Percentiles rank a stretch among this genome's conserved stretches.
Evolutionary conservation across 2,113 vertebrate species (phyloP).

Genomic region (Lamprologus ornatipinnis): DNA sequence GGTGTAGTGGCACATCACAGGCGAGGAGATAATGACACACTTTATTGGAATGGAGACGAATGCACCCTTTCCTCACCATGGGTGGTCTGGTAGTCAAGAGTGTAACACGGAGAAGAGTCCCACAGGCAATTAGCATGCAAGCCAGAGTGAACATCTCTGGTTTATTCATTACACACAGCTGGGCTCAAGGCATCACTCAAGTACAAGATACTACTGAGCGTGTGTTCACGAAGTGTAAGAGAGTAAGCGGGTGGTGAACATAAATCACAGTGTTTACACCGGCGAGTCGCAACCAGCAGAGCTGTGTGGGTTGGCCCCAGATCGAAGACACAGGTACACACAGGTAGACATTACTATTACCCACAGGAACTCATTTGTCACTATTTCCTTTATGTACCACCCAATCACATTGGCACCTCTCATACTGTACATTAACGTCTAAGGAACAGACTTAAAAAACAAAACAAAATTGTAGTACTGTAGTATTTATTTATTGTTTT

Average conservation of each 20-base stretch:
- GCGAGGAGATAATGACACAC: slow-evolving; percentile 60
- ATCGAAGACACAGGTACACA: neutral
- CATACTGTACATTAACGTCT: fast-evolving
- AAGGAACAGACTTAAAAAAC: neutral
- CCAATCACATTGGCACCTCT: neutral
- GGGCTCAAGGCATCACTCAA: slow-evolving; percentile 45
- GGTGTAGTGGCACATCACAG: slow-evolving; percentile 45
- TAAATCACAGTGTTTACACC: neutral
- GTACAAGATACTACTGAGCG: neutral
- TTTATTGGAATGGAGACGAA: slow-evolving; percentile 58
- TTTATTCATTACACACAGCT: slow-evolving; percentile 60
- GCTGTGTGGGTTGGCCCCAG: neutral
- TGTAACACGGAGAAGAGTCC: slow-evolving; percentile 28
- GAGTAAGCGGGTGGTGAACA: neutral
- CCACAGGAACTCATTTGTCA: neutral
- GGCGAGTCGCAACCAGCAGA: neutral
- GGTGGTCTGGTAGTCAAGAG: slow-evolving; percentile 55
- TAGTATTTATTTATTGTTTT: neutral
- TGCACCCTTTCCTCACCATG: slow-evolving; percentile 48
- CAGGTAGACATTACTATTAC: neutral
- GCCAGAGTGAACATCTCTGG: slow-evolving; percentile 52
- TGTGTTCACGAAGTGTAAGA: neutral
- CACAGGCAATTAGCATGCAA: slow-evolving; percentile 54
- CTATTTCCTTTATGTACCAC: neutral
- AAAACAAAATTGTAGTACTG: neutral